Evolutionary conservation across 2,888 invertebrate genomes (phyloP), one percentile per base, ranked within the genome.

Genomic region (Agrotis ipsilon): DNA sequence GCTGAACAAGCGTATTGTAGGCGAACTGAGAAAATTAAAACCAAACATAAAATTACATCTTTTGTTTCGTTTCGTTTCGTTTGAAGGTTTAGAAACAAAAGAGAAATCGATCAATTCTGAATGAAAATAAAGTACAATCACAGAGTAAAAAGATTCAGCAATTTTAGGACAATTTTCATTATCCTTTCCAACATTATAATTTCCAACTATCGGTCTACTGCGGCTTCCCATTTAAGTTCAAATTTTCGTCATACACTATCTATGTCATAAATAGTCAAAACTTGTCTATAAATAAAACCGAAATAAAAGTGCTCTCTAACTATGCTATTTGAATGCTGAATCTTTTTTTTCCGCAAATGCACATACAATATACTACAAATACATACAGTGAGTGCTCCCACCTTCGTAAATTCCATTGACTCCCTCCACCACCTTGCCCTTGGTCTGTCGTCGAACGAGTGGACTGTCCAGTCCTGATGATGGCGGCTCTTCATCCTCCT

Each of bases 331-430:
- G n/a, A 55, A n/a, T 14, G 32, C 32, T 55, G 55, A 55, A 55
- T 55, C 9, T 9, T 63, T 43, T 19, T n/a, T 6, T 63, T 45
- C n/a, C 11, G 3, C 6, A 16, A 27, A 2, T 6, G 7, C 14
- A 57, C 7, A 13, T 11, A 60, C 24, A 64, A 62, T 32, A 27
- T 52, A 14, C 27, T 69, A 65, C 18, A 61, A 66, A 69, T 72
- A 78, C 81, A 78, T 78, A 81, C 78, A 81, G 77, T 68, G 11
- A 52, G 57, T n/a, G 49, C 2, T 27, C 68, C 78, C 87, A 96
- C 96, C 96, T 95, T 96, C 95, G 74, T 94, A 96, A 63, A 96
- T 92, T 13, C 96, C 96, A 68, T 95, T 93, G 79, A 96, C 94
- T 1, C 96, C 96, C 77, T 96, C 96, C 5, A 96, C 95, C 19